Percentiles rank a stretch among this genome's conserved stretches.
These are phyloP conservation scores for Pantelozetes paolii DNA, from an alignment of 2,888 invertebrate genomes.

Conservation along the genomic window DNA sequence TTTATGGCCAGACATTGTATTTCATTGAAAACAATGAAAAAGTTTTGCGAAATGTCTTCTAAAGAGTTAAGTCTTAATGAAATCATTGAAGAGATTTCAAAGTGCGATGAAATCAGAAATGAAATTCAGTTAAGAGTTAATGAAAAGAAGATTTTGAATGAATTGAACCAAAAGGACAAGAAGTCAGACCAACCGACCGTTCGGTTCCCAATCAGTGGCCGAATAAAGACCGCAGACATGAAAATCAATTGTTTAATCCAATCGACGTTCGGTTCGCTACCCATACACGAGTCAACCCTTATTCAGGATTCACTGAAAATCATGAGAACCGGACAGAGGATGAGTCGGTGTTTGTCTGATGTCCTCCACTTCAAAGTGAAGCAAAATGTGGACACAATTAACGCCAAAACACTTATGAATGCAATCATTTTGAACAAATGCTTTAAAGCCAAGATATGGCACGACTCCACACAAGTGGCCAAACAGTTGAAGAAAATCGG, in stretches of 20 bases:
- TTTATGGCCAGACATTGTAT: constrained; percentile 66
- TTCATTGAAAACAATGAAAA: constrained; percentile 70
- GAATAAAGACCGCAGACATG: constrained; percentile 66
- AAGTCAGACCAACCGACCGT: constrained; percentile 56
- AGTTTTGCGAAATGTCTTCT: constrained; percentile 56
- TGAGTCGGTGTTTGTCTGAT: constrained; percentile 61
- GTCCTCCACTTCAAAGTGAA: not conserved
- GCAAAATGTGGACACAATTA: not conserved
- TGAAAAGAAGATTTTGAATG: constrained; percentile 66
- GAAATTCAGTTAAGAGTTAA: constrained; percentile 58
- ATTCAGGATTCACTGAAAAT: constrained; percentile 67
- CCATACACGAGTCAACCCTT: constrained; percentile 63
- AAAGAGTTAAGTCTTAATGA: constrained; percentile 51
- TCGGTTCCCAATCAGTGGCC: constrained; percentile 67
- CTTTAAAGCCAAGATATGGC: constrained; percentile 66
- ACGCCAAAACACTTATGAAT: constrained; percentile 57
- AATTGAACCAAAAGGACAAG: constrained; percentile 63
- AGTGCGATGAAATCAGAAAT: constrained; percentile 52
- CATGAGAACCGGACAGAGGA: constrained; percentile 63
- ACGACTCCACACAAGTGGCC: constrained; percentile 65
- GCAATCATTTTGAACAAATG: constrained; percentile 65
- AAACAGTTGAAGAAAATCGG: constrained; percentile 67
- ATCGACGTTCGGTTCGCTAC: constrained; percentile 66
- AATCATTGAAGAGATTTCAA: constrained; percentile 51
- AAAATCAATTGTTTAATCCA: constrained; percentile 69